Evolutionary conservation across 2,113 vertebrate species (phyloP), one percentile per base, ranked within the genome.

Genomic region (Epinephelus lanceolatus): DNA sequence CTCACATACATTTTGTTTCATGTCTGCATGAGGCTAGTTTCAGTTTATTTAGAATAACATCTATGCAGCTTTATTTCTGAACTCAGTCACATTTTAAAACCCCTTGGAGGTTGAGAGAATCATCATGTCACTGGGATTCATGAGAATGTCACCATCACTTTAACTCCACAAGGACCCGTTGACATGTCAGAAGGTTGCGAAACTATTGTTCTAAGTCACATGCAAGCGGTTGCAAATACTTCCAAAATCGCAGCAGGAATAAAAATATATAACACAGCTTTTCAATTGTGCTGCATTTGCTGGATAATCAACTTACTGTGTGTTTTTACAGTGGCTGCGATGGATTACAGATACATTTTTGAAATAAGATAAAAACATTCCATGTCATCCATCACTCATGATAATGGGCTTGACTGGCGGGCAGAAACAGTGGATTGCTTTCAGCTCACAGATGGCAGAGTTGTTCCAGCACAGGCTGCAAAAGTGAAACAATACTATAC

Each of bases 341-440:
- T 70, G 5, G 59, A 69, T 81, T 51, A 68, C 8, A 33, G 37
- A 56, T 60, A 60, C 61, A 49, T 63, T 66, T 81, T 49, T 86
- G 37, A 73, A 51, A 66, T 25, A 17, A 27, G 55, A 72, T 61
- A 55, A 56, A 63, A 42, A 47, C 63, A 40, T 45, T 61, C 55
- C 45, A 47, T 61, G 47, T 84, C 59, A 71, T 51, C 51, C 52
- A 72, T 76, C 52, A 56, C 37, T 63, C 56, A 23, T 5, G 4
- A 25, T 52, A 30, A 67, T 52, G 52, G 9, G 52, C 33, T 53
- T 14, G n/a, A 56, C 33, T 56, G 72, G 55, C 37, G 57, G 66
- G 71, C 51, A 57, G 56, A 17, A 40, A 55, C 55, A 68, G 30
- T 5, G 49, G 49, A 56, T 63, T 51, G 23, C 19, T 73, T 37